phyloP scores from a whole-genome alignment of 2,113 vertebrate species.

The Rhinolophus ferrumequinum region DNA sequence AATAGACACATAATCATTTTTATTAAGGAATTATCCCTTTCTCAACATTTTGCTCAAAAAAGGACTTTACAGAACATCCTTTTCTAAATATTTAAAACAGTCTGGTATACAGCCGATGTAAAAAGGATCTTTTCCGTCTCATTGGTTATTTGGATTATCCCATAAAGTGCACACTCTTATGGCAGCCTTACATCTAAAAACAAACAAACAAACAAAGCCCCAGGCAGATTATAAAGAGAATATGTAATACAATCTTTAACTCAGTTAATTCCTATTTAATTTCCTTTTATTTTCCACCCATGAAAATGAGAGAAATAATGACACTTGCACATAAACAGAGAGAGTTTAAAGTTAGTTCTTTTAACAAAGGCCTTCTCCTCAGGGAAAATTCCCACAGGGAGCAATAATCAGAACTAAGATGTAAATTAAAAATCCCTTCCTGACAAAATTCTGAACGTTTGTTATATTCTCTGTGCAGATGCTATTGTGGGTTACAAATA shows the following conservation, averaged over 20 bases:
- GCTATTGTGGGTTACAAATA: neutral
- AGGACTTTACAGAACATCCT: neutral
- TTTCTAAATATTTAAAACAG: constrained; percentile 22
- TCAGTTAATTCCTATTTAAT: neutral
- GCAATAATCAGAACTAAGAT: neutral
- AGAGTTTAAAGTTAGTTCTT: neutral
- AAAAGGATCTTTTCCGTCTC: neutral
- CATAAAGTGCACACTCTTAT: neutral
- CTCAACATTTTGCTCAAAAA: constrained; percentile 13
- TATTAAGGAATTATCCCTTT: neutral
- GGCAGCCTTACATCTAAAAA: neutral
- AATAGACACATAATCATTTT: neutral
- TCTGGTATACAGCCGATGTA: neutral
- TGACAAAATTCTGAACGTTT: neutral
- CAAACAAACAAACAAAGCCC: neutral
- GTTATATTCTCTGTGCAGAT: neutral
- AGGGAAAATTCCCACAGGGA: neutral
- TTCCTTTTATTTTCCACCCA: neutral
- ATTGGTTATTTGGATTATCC: neutral
- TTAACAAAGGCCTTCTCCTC: neutral
- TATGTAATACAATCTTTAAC: neutral
- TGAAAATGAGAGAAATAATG: neutral
- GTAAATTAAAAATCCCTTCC: neutral
- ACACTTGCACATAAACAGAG: neutral
- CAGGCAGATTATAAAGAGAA: neutral